Evolutionary conservation across 2,797 vertebrate species (phyloP).

Genomic region (Propithecus deckenii): DNA sequence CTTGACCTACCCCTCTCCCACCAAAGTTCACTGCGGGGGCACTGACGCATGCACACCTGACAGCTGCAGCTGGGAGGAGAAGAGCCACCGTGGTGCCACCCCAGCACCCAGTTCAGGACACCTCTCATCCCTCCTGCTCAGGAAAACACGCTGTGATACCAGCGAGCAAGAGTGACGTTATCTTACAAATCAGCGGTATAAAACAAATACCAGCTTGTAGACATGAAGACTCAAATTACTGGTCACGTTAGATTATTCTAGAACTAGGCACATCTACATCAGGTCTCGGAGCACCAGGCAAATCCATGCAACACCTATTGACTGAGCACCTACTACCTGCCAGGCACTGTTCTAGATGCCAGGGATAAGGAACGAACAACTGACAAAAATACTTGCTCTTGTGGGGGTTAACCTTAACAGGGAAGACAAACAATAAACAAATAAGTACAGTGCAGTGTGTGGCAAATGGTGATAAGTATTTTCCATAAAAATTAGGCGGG

Average conservation of each 20-base stretch:
- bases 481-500: neutral
- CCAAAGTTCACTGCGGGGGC: neutral
- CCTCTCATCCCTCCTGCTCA: neutral
- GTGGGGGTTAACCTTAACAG: neutral
- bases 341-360: neutral
- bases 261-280: neutral
- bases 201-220: neutral
- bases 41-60: fast-evolving
- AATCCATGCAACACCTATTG: fast-evolving
- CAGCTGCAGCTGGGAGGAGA: neutral
- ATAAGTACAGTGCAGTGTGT: too few relatives aligned
- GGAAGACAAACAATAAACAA: neutral
- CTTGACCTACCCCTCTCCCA: neutral
- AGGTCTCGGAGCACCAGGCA: neutral
- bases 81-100: neutral
- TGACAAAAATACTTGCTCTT: neutral
- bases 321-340: neutral
- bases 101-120: fast-evolving
- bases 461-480: neutral
- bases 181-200: neutral
- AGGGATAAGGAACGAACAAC: neutral
- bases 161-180: neutral
- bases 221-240: neutral
- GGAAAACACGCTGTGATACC: neutral
- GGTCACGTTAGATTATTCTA: neutral